Conservation (phyloP, 2,888 invertebrate species). For the Trisateles emortualis region DNA sequence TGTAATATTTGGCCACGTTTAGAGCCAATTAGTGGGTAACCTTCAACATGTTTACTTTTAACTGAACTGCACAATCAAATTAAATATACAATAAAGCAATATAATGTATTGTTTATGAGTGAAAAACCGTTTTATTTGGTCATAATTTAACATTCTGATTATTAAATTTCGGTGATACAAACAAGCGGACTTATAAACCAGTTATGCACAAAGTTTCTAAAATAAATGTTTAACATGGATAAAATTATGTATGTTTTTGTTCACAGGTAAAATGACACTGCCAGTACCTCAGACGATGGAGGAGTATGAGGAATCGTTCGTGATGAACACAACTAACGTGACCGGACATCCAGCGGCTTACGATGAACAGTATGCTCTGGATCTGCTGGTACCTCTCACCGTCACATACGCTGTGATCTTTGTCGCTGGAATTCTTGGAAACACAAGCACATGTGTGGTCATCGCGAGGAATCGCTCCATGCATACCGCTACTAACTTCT, state of each 20-base stretch:
- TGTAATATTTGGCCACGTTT: conserved; percentile 37
- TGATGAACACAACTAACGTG: conserved; percentile 66
- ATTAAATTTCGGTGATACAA: background rate
- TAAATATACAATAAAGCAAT: background rate
- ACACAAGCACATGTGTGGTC: conserved; percentile 92
- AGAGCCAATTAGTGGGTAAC: conserved; percentile 37
- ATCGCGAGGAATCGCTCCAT: conserved; percentile 92
- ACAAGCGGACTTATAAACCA: background rate
- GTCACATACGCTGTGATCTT: conserved; percentile 90
- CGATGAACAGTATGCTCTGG: conserved; percentile 84
- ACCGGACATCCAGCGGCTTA: conserved; percentile 54
- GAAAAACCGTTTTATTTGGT: too few species aligned
- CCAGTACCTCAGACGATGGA: conserved; percentile 58
- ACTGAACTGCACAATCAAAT: background rate
- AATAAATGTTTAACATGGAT: background rate
- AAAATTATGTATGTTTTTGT: conserved; percentile 38
- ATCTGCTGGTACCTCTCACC: conserved; percentile 89
- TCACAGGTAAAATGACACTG: conserved; percentile 62
- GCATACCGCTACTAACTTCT: conserved; percentile 95
- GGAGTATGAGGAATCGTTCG: conserved; percentile 55
- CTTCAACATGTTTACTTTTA: conserved; percentile 36
- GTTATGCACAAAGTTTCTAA: background rate
- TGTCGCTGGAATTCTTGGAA: conserved; percentile 92
- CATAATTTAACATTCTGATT: background rate
- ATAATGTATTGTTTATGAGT: background rate